phyloP scores from a whole-genome alignment of 2,113 vertebrate species.

The Triplophysa dalaica region DNA sequence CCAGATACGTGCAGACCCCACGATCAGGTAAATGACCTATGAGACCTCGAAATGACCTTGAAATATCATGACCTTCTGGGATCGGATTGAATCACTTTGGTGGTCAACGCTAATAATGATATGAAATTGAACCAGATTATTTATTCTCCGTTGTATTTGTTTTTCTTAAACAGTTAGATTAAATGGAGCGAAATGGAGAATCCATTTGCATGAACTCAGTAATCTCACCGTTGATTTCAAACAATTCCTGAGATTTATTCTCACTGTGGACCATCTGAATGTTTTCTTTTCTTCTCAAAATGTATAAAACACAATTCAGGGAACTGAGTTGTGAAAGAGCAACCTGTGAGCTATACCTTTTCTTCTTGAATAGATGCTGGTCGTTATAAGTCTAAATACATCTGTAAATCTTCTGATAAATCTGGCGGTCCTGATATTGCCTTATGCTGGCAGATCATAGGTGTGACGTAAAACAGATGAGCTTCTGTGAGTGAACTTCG shows the following conservation, averaged over 20 bases:
- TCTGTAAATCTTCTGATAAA: background rate
- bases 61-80: background rate
- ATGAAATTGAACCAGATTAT: too few species aligned
- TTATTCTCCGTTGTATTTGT: too few species aligned
- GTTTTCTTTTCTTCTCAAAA: background rate
- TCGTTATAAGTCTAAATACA: background rate
- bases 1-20: background rate
- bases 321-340: background rate
- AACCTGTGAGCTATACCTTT: background rate
- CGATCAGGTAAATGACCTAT: constrained; percentile 24
- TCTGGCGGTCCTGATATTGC: background rate
- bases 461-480: background rate
- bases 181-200: too few species aligned
- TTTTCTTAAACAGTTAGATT: too few species aligned
- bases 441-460: background rate
- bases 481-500: background rate
- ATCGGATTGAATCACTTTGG: background rate
- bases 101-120: too few species aligned
- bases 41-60: background rate
- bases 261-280: too few species aligned
- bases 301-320: background rate
- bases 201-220: too few species aligned
- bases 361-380: background rate
- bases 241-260: too few species aligned
- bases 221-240: too few species aligned